Conservation (phyloP, 2,888 invertebrate species). For the Lamellibrachia satsuma region DNA sequence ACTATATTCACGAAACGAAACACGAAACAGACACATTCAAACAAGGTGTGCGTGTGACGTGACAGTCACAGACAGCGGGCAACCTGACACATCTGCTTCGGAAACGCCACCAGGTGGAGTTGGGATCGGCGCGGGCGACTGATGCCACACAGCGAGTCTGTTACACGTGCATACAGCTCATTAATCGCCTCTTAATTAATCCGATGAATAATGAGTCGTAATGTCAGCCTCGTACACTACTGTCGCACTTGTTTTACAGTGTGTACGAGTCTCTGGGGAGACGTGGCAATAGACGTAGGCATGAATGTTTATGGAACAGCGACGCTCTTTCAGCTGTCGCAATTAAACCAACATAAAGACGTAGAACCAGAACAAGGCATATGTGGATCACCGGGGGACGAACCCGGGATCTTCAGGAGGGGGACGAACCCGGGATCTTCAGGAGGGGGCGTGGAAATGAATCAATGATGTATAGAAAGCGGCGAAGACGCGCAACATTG, state of each 20-base stretch:
- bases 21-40: background rate
- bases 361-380: no score
- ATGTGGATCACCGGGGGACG: no score
- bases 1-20: background rate
- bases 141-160: no score
- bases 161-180: background rate
- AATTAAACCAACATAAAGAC: no score
- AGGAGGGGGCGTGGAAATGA: no score
- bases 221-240: background rate
- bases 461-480: no score
- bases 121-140: background rate
- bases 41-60: background rate
- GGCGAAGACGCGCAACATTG: no score
- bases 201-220: background rate
- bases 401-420: no score
- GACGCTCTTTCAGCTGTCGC: background rate
- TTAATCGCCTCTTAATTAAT: slow-evolving; percentile 1
- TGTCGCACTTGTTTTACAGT: background rate
- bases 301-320: background rate
- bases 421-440: no score
- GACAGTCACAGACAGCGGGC: background rate
- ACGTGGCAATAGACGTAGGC: background rate
- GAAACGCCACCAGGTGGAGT: background rate
- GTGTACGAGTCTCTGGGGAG: background rate
- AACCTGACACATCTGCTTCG: background rate